Base-by-base conservation (phyloP, 35 echinoderm and acorn worm genomes). In the Anneissia japonica region DNA sequence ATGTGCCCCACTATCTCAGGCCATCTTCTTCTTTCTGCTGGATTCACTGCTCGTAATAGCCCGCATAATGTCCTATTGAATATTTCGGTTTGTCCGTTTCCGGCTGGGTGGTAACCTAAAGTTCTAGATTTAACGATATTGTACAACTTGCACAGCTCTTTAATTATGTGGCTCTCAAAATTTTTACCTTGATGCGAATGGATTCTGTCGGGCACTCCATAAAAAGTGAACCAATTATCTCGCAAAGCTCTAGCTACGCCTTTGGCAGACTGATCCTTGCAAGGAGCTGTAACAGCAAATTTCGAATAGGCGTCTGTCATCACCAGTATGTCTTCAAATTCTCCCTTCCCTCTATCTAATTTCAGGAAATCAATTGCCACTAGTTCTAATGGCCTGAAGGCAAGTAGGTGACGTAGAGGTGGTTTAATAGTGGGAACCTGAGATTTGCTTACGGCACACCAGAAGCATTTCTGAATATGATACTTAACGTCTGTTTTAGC, bases 91-190 rank as follows among this genome's bases (percentile, higher is more conserved):
- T 86, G 84, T 11, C 55, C 73, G 73, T 86, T 86, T 34, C 84
- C 51, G 36, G 77, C 74, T 32, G 85, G 85, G 31, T 87, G 39
- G 38, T 79, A 87, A 1, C 74, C 74, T 36, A 75, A 78, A n/a
- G 76, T 78, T 12, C 31, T 13, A 12, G 76, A 78, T 78, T 78
- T 78, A 16, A 31, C 12, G 32, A 78, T 78, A 78, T 32, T 32
- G 31, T 78, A 78, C 32, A 78, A 78, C 76, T 78, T 16, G 32
- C 76, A 78, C 14, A 78, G 76, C 32, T 78, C 76, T 32, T 32
- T 16, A 31, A 78, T 78, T 31, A 78, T 14, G 32, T 32, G 11
- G 32, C 76, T 78, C 32, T 78, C 76, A 78, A 78, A n/a, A n/a
- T n/a, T n/a, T n/a, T n/a, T n/a, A n/a, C n/a, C n/a, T n/a, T n/a